phyloP scores from a whole-genome alignment of 2,797 vertebrate species.

The Microchirus variegatus region DNA sequence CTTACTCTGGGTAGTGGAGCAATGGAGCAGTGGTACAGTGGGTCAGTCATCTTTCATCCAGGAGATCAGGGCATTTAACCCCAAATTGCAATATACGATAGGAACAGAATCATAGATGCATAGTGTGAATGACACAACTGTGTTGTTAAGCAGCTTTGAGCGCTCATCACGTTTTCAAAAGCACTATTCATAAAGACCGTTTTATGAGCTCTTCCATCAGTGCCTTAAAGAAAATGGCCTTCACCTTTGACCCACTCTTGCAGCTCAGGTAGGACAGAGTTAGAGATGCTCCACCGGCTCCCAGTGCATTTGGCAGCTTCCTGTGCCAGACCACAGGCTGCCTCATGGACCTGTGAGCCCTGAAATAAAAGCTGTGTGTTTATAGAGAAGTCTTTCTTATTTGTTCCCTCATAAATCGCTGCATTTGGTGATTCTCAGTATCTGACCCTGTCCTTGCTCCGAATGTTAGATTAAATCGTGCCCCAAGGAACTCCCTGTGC shows the following conservation, averaged over 20 bases:
- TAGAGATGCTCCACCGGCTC: conserved; percentile 94
- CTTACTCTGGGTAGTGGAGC: too few species aligned
- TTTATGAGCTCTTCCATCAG: conserved; percentile 79
- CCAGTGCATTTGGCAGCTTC: conserved; percentile 92
- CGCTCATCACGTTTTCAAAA: conserved; percentile 93
- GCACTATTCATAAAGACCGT: conserved; percentile 89
- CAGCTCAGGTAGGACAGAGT: conserved; percentile 95
- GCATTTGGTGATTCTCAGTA: conserved; percentile 61
- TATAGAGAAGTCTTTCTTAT: neutral
- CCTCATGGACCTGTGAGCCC: conserved; percentile 92
- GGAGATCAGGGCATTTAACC: too few species aligned
- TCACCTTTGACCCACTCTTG: conserved; percentile 91
- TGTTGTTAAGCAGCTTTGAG: conserved; percentile 79
- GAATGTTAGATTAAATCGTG: conserved; percentile 90
- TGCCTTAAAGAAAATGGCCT: conserved; percentile 85
- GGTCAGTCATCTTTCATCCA: too few species aligned
- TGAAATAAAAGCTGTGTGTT: conserved; percentile 43
- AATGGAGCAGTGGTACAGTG: too few species aligned
- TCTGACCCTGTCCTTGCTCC: conserved; percentile 93
- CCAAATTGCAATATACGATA: too few species aligned
- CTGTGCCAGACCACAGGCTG: conserved; percentile 91
- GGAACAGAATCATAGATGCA: too few species aligned
- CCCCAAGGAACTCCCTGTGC: conserved; percentile 92
- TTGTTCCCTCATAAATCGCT: neutral
- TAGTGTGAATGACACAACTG: too few species aligned